Evolutionary conservation across 2,797 vertebrate genomes (phyloP), one percentile per base, ranked within the genome.

Genomic region (Peromyscus eremicus): DNA sequence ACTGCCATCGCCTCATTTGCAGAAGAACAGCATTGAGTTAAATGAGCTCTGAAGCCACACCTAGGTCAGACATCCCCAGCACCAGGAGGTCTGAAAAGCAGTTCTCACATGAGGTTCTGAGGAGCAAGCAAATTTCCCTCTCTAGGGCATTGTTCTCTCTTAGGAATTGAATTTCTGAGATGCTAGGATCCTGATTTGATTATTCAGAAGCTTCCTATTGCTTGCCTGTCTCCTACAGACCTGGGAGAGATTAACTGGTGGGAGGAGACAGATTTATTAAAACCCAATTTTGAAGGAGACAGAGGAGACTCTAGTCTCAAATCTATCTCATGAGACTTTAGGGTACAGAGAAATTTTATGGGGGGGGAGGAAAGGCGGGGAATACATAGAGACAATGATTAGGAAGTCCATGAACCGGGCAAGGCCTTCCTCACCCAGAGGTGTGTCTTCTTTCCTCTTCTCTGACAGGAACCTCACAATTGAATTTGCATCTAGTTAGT

Each of bases 101-200:
- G n/a, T 62, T 34, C 27, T 93, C 52, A 57, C 49, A 29, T 32
- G 2, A 40, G 34, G 23, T 62, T 88, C 93, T 84, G 60, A 90
- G 46, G 16, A 92, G n/a, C 55, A 85, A 75, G 40, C n/a, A 68
- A 77, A 49, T 68, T 68, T 57, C 19, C 52, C 68, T 95, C 62
- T 29, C 60, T 77, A 68, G 27, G 21, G 3, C 55, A 52, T 57
- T 89, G 62, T 46, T 77, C 62, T 77, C 17, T 37, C 34, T 89
- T 62, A 68, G 55, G 17, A 70, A 88, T 10, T 43, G 27, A 68
- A 46, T 66, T 83, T 79, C 76, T 80, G 70, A 94, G 76, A 57
- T 70, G 40, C 70, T 76, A 34, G 27, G 10, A 89, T 94, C 94
- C n/a, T 49, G 11, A 60, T 92, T 73, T 92, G 46, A 52, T 93